These are phyloP conservation scores for Palythoa grandis DNA, from an alignment of 92 coral and sea anemone species.

Conservation along the genomic window DNA sequence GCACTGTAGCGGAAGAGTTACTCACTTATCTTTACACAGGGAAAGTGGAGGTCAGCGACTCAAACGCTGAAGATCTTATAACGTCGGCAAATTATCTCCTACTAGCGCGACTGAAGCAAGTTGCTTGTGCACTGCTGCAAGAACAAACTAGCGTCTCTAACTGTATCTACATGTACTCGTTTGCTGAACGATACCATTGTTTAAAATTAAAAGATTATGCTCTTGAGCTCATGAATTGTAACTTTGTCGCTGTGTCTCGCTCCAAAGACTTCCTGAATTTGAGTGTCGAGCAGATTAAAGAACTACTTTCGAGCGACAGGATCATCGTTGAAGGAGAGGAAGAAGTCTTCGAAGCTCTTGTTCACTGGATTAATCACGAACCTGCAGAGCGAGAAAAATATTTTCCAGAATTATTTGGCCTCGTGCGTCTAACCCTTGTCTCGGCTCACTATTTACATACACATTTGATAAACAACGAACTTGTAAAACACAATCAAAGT, in stretches of 20 bases:
- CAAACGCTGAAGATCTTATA: constrained; percentile 86
- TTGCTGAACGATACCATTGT: constrained; percentile 89
- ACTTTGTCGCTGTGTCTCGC: constrained; percentile 82
- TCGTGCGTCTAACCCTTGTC: constrained; percentile 79
- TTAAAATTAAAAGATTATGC: constrained; percentile 69
- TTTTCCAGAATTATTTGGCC: constrained; percentile 73
- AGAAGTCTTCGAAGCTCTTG: constrained; percentile 78
- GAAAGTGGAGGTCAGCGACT: constrained; percentile 60
- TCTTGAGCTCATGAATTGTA: constrained; percentile 72
- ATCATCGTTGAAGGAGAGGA: constrained; percentile 79
- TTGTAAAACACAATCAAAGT: constrained; percentile 61
- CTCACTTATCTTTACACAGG: constrained; percentile 84
- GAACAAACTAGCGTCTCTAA: constrained; percentile 73
- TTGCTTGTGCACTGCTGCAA: constrained; percentile 79
- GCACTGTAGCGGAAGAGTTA: constrained; percentile 56
- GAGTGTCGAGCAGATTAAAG: constrained; percentile 66
- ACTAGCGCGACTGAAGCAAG: constrained; percentile 73
- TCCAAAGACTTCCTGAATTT: constrained; percentile 73
- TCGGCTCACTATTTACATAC: constrained; percentile 70
- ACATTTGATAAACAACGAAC: constrained; percentile 57
- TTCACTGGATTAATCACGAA: constrained; percentile 79
- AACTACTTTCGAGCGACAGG: constrained; percentile 80
- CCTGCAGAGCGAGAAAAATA: constrained; percentile 65
- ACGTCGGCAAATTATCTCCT: constrained; percentile 82
- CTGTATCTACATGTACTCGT: constrained; percentile 68